These are phyloP conservation scores for Hypsibius dujardini DNA, from an alignment of 1,140 invertebrate genomes.

Conservation along the genomic window DNA sequence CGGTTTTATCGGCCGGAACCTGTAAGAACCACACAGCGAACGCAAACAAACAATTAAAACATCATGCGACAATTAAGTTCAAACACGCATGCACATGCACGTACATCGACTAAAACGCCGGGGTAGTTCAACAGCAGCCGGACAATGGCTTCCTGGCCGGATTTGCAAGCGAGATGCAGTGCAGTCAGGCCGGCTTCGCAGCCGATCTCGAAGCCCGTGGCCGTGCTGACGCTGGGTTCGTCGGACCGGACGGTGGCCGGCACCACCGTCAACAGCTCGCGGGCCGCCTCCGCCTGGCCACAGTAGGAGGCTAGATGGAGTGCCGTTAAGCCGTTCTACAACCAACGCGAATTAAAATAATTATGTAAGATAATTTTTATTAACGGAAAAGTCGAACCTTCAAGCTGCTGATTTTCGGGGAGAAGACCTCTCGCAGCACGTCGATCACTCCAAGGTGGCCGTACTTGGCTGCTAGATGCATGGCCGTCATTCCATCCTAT, in stretches of 20 bases:
- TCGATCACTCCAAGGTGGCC: constrained; percentile 84
- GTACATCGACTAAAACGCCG: constrained; percentile 77
- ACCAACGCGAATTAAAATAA: constrained; percentile 11
- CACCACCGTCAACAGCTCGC: constrained; percentile 75
- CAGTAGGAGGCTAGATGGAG: constrained; percentile 93
- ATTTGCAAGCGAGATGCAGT: constrained; percentile 86
- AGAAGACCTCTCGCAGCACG: constrained; percentile 59
- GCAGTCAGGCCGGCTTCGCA: constrained; percentile 71
- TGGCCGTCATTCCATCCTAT: constrained; percentile 72
- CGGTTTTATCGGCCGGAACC: constrained; percentile 33
- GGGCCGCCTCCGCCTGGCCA: constrained; percentile 78
- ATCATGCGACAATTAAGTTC: too few relatives aligned
- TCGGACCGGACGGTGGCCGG: constrained; percentile 55
- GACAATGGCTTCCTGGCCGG: constrained; percentile 92
- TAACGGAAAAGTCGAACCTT: constrained; percentile 39
- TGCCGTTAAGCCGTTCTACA: constrained; percentile 68
- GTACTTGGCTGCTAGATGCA: constrained; percentile 84
- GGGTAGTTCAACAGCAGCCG: constrained; percentile 81
- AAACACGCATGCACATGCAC: background rate
- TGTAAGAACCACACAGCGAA: constrained; percentile 18
- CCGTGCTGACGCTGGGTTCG: constrained; percentile 55
- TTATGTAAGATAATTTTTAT: background rate
- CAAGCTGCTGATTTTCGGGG: constrained; percentile 66
- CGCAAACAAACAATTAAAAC: too few relatives aligned
- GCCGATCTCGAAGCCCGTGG: constrained; percentile 28